Conservation (phyloP, 2,888 invertebrate genomes). For the Lochmaea crataegi region DNA sequence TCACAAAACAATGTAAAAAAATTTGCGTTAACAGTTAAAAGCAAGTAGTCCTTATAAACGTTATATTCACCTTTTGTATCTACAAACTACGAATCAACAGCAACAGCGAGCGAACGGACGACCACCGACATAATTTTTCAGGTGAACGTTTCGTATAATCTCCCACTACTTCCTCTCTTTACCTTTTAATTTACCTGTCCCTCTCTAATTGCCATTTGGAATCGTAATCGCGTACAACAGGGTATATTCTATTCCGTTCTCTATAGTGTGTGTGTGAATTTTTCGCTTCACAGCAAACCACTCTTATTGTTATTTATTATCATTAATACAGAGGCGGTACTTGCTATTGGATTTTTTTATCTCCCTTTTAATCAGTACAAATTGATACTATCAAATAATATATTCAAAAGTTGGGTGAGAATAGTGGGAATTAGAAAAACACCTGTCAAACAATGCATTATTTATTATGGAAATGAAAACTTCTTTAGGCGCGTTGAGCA, state of each 20-base stretch:
- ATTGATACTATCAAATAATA: neutral
- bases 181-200: conserved; percentile 28
- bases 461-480: too few relatives aligned
- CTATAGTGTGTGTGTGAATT: conserved; percentile 10
- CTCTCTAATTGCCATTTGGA: neutral
- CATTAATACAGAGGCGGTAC: conserved; percentile 1
- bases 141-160: conserved; percentile 41
- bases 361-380: neutral
- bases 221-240: too few relatives aligned
- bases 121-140: conserved; percentile 26
- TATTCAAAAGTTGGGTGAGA: neutral
- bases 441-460: too few relatives aligned
- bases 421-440: too few relatives aligned
- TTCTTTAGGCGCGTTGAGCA: too few relatives aligned
- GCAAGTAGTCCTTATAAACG: conserved; percentile 4
- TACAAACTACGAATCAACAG: neutral
- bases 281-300: conserved; percentile 3
- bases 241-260: neutral
- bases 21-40: conserved; percentile 16
- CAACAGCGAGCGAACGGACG: neutral
- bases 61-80: conserved; percentile 14
- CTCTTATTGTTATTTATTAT: neutral
- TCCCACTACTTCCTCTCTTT: conserved; percentile 44
- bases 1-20: conserved; percentile 12
- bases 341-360: neutral